These are phyloP conservation scores for Heterodera carotae DNA, from an alignment of 1,140 invertebrate genomes.

Conservation along the genomic window DNA sequence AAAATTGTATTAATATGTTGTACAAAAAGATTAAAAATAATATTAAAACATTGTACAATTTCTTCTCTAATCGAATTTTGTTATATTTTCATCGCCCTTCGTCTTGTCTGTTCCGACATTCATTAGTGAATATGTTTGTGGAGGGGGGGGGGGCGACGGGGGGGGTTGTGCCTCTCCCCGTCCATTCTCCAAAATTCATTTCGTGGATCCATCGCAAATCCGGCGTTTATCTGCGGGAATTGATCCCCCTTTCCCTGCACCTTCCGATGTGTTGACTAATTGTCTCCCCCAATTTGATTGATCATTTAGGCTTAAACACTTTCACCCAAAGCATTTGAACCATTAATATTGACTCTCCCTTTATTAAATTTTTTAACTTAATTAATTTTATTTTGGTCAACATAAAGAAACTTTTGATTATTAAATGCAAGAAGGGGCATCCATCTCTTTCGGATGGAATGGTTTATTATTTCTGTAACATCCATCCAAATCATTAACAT, in stretches of 20 bases:
- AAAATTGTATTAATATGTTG: too few relatives aligned
- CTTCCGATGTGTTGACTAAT: neutral
- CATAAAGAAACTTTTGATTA: too few relatives aligned
- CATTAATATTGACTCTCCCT: too few relatives aligned
- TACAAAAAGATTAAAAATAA: too few relatives aligned
- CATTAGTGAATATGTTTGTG: neutral
- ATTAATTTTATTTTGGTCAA: neutral
- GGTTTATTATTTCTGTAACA: too few relatives aligned
- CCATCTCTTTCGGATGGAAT: too few relatives aligned
- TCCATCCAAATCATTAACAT: too few relatives aligned
- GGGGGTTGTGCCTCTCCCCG: neutral
- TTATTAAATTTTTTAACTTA: neutral
- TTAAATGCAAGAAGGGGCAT: too few relatives aligned
- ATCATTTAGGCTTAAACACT: neutral
- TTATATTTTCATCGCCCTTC: neutral
- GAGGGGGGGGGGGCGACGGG: too few relatives aligned
- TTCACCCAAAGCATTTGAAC: neutral
- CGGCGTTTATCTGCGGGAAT: neutral
- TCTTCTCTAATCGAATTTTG: too few relatives aligned
- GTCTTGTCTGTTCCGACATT: neutral
- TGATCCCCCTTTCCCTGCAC: neutral
- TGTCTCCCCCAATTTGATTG: neutral
- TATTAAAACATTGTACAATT: too few relatives aligned
- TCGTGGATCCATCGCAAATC: neutral
- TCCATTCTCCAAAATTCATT: too few relatives aligned